phyloP scores from a whole-genome alignment of 1,140 invertebrate species.

The Hirudo medicinalis region DNA sequence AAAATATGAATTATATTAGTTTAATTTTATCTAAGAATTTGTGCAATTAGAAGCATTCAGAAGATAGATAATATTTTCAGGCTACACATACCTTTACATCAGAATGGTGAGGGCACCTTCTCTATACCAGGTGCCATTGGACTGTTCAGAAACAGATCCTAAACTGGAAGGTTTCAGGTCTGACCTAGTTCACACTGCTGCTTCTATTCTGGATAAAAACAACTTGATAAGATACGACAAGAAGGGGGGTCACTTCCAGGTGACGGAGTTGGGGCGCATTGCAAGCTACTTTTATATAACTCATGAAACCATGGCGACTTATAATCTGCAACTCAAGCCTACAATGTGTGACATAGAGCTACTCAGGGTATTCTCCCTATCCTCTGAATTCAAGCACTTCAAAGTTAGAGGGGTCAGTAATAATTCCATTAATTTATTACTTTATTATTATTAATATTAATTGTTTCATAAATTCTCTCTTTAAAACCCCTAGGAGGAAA shows the following conservation, averaged over 20 bases:
- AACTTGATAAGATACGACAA: conserved; percentile 90
- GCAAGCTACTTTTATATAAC: conserved; percentile 97
- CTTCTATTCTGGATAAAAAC: conserved; percentile 73
- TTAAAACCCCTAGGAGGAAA: conserved; percentile 59
- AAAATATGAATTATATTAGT: too few species aligned
- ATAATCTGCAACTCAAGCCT: conserved; percentile 90
- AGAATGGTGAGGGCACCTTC: conserved; percentile 52
- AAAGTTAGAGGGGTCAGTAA: conserved; percentile 62
- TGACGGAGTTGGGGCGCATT: conserved; percentile 84
- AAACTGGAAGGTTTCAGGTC: conserved; percentile 74
- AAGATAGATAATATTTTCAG: conserved; percentile 22
- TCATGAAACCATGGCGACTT: conserved; percentile 87
- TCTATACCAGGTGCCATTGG: conserved; percentile 74
- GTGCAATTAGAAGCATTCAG: too few species aligned
- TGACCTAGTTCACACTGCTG: conserved; percentile 91
- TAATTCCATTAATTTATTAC: not conserved
- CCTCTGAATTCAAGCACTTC: conserved; percentile 45
- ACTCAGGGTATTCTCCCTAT: conserved; percentile 96
- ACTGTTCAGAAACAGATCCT: conserved; percentile 56
- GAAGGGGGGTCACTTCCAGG: conserved; percentile 80
- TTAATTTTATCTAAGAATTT: too few species aligned
- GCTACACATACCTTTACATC: conserved; percentile 91
- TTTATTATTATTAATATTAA: conserved; percentile 15
- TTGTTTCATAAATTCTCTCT: not conserved
- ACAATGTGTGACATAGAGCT: conserved; percentile 94